Evolutionary conservation across 2,888 invertebrate species (phyloP).

Genomic region (Cephus runcator): DNA sequence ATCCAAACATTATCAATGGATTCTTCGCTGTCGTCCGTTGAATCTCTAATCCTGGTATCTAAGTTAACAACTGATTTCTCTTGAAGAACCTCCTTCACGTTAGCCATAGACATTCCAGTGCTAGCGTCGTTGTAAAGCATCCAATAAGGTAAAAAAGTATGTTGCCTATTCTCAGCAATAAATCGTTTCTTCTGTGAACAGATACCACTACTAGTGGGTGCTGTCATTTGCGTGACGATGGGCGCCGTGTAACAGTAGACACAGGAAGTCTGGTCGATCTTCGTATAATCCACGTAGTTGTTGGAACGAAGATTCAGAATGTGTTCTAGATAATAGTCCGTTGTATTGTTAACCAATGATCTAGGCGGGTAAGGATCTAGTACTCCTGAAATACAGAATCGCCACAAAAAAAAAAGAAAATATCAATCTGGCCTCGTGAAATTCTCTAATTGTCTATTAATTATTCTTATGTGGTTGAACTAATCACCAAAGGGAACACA

Average conservation of each 20-base stretch:
- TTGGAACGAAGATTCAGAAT: slow-evolving; percentile 41
- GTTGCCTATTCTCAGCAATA: slow-evolving; percentile 44
- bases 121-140: slow-evolving; percentile 48
- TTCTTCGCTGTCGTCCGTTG: slow-evolving; percentile 28
- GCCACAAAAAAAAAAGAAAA: not conserved
- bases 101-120: slow-evolving; percentile 43
- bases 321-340: slow-evolving; percentile 39
- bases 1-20: slow-evolving; percentile 45
- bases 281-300: slow-evolving; percentile 41
- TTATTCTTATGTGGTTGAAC: not conserved
- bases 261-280: slow-evolving; percentile 51
- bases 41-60: slow-evolving; percentile 26
- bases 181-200: slow-evolving; percentile 40
- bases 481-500: slow-evolving; percentile 1
- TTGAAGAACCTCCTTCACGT: slow-evolving; percentile 20
- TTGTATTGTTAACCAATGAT: slow-evolving; percentile 16
- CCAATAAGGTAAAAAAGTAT: slow-evolving; percentile 48
- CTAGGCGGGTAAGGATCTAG: slow-evolving; percentile 32
- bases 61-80: slow-evolving; percentile 14
- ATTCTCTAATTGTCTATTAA: not conserved
- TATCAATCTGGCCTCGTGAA: not conserved
- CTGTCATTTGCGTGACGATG: slow-evolving; percentile 38
- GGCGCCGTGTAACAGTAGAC: slow-evolving; percentile 58
- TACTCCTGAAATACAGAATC: slow-evolving; percentile 23
- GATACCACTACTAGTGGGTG: slow-evolving; percentile 20